Evolutionary conservation across 2,113 vertebrate species (phyloP).

Genomic region (Ceyx margarethae): DNA sequence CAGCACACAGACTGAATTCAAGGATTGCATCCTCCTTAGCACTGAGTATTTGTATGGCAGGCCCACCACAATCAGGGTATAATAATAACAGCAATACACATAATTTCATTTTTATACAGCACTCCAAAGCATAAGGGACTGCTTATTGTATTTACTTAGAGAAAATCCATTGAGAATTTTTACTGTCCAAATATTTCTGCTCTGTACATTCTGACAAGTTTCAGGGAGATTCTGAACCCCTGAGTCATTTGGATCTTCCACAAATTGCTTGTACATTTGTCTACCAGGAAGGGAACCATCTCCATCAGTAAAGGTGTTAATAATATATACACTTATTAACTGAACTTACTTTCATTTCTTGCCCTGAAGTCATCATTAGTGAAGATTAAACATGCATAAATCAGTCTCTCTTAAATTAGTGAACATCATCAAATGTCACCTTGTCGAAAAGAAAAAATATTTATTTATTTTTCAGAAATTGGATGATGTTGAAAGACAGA

Average conservation of each 20-base stretch:
- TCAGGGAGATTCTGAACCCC: neutral
- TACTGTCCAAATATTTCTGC: neutral
- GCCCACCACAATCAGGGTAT: neutral
- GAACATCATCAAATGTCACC: slow-evolving; percentile 65
- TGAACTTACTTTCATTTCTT: slow-evolving; percentile 67
- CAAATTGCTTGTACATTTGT: neutral
- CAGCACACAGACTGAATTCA: neutral
- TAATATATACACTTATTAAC: slow-evolving; percentile 66
- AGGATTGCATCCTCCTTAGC: neutral
- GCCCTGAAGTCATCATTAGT: slow-evolving; percentile 70
- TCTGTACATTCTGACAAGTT: neutral
- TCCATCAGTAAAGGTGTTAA: slow-evolving; percentile 62
- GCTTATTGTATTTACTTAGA: neutral
- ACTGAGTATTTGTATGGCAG: neutral
- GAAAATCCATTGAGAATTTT: neutral
- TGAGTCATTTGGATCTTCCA: neutral
- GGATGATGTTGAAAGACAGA: neutral
- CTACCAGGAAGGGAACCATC: slow-evolving; percentile 13
- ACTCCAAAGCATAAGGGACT: neutral
- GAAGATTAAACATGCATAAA: slow-evolving; percentile 72
- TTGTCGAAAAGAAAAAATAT: slow-evolving; percentile 20
- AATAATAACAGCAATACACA: neutral
- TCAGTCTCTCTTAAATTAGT: slow-evolving; percentile 46
- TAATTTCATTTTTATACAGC: neutral
- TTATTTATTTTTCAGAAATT: neutral